Evolutionary conservation across 2,113 vertebrate species (phyloP).

Genomic region (Callipepla californica): DNA sequence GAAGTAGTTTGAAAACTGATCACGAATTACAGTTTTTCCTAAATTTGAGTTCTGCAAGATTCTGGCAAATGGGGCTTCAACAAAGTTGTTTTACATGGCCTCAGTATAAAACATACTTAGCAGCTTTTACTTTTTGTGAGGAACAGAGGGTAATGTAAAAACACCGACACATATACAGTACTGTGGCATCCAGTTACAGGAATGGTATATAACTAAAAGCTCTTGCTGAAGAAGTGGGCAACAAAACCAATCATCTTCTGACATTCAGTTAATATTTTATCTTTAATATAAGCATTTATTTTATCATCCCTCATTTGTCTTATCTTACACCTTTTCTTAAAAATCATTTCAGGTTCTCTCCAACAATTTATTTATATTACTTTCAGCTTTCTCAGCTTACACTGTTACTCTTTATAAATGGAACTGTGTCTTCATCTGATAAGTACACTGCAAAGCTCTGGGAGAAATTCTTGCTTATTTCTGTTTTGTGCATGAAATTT

Average conservation of each 20-base stretch:
- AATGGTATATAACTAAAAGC: not conserved
- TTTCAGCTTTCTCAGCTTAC: not conserved
- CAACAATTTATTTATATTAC: not conserved
- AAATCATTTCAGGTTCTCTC: not conserved
- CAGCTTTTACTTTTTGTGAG: not conserved
- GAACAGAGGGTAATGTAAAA: not conserved
- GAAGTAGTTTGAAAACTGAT: not conserved
- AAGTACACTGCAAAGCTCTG: not conserved
- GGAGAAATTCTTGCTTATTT: not conserved
- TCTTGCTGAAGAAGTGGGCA: not conserved
- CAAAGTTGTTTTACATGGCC: not conserved
- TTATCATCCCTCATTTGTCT: not conserved
- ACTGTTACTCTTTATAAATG: not conserved
- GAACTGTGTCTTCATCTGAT: not conserved
- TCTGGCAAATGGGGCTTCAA: accelerated
- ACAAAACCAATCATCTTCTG: not conserved
- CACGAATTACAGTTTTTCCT: not conserved
- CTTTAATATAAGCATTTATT: not conserved
- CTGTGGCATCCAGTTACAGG: not conserved
- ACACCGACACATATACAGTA: not conserved
- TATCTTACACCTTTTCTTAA: not conserved
- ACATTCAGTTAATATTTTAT: not conserved
- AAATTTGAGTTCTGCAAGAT: not conserved
- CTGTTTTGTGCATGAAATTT: not conserved
- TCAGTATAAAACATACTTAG: not conserved